Evolutionary conservation across 2,797 vertebrate genomes (phyloP), one percentile per base, ranked within the genome.

Genomic region (Bradypodion ventrale): DNA sequence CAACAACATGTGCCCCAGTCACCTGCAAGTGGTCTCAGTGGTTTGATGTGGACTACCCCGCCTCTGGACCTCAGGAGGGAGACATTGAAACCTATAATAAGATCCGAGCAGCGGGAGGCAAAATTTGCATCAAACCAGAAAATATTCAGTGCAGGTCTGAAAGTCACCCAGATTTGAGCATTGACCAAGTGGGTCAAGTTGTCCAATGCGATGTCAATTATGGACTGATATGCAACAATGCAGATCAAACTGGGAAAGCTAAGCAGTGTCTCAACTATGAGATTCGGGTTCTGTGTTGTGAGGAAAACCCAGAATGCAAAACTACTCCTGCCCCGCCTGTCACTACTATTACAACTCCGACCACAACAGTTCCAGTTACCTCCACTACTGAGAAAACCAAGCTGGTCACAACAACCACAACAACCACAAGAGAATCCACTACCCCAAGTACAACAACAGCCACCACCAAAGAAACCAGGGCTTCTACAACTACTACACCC

Each of bases 211-310:
- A 93, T 0, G 59, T 85, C 42, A 1, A 60, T 25, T 80, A 35
- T 0, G 94, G 94, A 1, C 89, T 95, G 21, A 85, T 94, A 7
- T 95, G 94, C 84, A 75, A 80, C 83, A 95, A 95, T 10, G 0
- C 66, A 0, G 91, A 94, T 23, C 94, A 95, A 86, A 1, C 0
- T 0, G 91, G 90, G 0, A 56, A 65, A 0, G 79, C 79, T 4
- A 72, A 37, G 63, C 91, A 91, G 90, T 95, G 94, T 75, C 59
- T 82, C 44, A 94, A 95, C 85, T 95, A 93, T 81, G 4, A 1
- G 52, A 32, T 94, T 19, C 89, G 91, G 0, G 75, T 92, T 9
- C 77, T 83, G 7, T 95, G 94, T 89, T 94, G 93, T 40, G 16
- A 0, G 1, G 1, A 0, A 0, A 87, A 83, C 49, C 1, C 9